These are phyloP conservation scores for Microcebus ravelobensis DNA, from an alignment of 2,113 vertebrate genomes.

Conservation along the genomic window DNA sequence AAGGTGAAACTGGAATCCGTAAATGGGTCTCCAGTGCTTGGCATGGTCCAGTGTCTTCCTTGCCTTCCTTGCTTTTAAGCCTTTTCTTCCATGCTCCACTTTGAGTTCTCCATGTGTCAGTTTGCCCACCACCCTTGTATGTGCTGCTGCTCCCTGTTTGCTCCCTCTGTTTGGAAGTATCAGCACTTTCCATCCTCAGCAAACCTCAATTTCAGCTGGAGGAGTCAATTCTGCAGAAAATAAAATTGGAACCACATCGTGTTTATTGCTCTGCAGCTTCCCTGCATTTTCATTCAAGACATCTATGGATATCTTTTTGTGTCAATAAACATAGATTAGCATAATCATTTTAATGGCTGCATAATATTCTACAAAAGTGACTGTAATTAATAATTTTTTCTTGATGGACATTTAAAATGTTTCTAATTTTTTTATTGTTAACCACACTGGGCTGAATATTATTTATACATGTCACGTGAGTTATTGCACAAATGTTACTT, in stretches of 20 bases:
- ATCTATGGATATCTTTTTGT: neutral
- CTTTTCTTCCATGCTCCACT: neutral
- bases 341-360: neutral
- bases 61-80: neutral
- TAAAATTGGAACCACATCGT: neutral
- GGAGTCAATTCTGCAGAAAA: neutral
- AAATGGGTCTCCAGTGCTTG: neutral
- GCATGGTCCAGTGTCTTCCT: neutral
- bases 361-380: neutral
- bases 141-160: neutral
- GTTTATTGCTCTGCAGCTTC: neutral
- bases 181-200: neutral
- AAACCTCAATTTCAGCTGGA: neutral
- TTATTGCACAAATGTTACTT: neutral
- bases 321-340: neutral
- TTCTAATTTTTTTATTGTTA: neutral
- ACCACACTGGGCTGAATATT: neutral
- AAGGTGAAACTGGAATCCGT: neutral
- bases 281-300: neutral
- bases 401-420: neutral
- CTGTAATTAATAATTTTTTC: neutral
- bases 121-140: neutral
- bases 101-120: fast-evolving
- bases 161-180: neutral
- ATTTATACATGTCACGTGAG: fast-evolving